These are phyloP conservation scores for Drosophila santomea DNA, from an alignment of 1,140 invertebrate species.

Conservation along the genomic window DNA sequence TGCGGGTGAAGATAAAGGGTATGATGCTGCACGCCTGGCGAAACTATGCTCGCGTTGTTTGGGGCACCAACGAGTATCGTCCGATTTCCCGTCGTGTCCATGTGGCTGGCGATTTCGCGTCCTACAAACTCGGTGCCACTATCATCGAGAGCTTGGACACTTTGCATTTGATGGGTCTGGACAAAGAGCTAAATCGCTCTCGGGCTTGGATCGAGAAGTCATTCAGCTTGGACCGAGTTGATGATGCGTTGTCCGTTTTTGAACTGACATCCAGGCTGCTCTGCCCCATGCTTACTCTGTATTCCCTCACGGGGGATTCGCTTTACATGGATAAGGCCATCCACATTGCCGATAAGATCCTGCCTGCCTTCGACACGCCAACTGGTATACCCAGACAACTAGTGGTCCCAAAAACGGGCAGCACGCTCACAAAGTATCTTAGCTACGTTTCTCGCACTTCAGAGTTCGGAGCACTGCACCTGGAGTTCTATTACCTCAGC, in stretches of 20 bases:
- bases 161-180: conserved; percentile 97
- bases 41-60: conserved; percentile 96
- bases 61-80: conserved; percentile 98
- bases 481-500: conserved; percentile 98
- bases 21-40: conserved; percentile 98
- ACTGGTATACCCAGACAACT: conserved; percentile 96
- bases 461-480: conserved; percentile 97
- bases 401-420: conserved; percentile 89
- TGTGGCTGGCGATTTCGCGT: conserved; percentile 96
- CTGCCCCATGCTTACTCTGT: conserved; percentile 96
- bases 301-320: conserved; percentile 96
- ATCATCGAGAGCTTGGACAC: conserved; percentile 99
- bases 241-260: conserved; percentile 97
- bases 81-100: conserved; percentile 96
- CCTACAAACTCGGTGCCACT: conserved; percentile 93
- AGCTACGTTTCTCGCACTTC: conserved; percentile 97
- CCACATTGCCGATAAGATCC: conserved; percentile 94
- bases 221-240: conserved; percentile 92
- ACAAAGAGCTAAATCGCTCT: conserved; percentile 96
- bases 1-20: conserved; percentile 85
- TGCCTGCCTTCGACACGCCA: conserved; percentile 98
- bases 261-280: conserved; percentile 99
- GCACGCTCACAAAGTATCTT: conserved; percentile 92
- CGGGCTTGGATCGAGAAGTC: conserved; percentile 95
- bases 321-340: conserved; percentile 97